Percentiles rank a stretch among this genome's conserved stretches.
phyloP scores from a whole-genome alignment of 1,140 invertebrate species.

The Amphibalanus amphitrite region DNA sequence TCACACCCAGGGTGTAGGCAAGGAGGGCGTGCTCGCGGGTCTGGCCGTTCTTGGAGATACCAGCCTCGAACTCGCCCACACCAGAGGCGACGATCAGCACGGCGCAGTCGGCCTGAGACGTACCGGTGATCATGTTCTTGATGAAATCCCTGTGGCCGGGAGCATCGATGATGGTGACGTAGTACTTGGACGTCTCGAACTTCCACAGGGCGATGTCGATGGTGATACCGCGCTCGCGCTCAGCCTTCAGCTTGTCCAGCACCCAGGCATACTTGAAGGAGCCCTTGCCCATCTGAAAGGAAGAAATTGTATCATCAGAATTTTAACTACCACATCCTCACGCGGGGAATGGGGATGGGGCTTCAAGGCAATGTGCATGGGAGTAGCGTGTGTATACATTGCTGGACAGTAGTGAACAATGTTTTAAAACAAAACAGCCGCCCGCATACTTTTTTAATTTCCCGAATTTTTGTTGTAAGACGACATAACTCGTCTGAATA shows the following conservation, averaged over 20 bases:
- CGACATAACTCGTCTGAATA: too few species aligned
- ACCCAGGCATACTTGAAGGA: slow-evolving; percentile 98
- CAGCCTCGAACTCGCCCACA: slow-evolving; percentile 95
- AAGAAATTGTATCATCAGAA: too few species aligned
- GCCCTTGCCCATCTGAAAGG: slow-evolving; percentile 71
- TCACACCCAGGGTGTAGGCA: slow-evolving; percentile 94
- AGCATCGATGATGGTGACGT: slow-evolving; percentile 97
- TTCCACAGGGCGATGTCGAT: slow-evolving; percentile 99
- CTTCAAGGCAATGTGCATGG: too few species aligned
- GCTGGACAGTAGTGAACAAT: too few species aligned
- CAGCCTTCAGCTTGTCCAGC: slow-evolving; percentile 95
- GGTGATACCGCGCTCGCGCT: slow-evolving; percentile 98
- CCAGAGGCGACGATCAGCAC: slow-evolving; percentile 93
- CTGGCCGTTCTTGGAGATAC: slow-evolving; percentile 97
- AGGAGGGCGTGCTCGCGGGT: slow-evolving; percentile 96
- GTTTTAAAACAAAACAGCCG: too few species aligned
- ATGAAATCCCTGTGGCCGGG: slow-evolving; percentile 99
- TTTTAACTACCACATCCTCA: too few species aligned
- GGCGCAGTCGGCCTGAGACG: slow-evolving; percentile 94
- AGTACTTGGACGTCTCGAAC: slow-evolving; percentile 93
- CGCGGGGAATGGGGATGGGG: too few species aligned
- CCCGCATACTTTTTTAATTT: too few species aligned
- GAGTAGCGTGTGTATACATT: too few species aligned
- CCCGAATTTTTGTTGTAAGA: too few species aligned
- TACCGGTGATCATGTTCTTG: slow-evolving; percentile 99